Evolutionary conservation across 2,888 invertebrate genomes (phyloP), one percentile per base, ranked within the genome.

Genomic region (Calameuta idolon): DNA sequence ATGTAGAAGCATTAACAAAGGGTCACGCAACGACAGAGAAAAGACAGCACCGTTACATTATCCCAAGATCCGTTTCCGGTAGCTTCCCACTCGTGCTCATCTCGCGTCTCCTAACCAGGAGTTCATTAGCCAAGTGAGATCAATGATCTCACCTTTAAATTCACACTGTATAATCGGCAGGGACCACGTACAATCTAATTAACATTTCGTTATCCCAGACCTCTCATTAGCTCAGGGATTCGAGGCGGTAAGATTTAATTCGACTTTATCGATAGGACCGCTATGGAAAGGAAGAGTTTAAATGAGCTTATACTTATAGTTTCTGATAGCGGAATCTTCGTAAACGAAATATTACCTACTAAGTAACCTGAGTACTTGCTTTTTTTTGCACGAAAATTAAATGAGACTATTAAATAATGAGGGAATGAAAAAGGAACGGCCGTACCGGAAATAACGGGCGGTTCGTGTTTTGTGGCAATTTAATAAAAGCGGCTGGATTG

Each of bases 51-150:
- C 83, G 87, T 86, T 88, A 84, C 83, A 80, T 85, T 85, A 87
- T 86, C 87, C 85, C 82, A 73, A 85, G 87, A 88, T 87, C 86
- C 87, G 81, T 82, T 85, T 87, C 85, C 87, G 85, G 83, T 83
- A 78, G 76, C 69, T 76, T 80, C 81, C 82, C 73, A 15, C 73
- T 73, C 68, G 37, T 55, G 31, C 30, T 35, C 71, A 68, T 75
- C 37, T 11, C 81, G 15, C 79, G 75, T 75, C 40, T 77, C 79
- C 76, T 74, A 76, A 34, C 68, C 75, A 73, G 76, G 82, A 85
- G 85, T 86, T 87, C 87, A 85, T 87, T 85, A 87, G 82, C 87
- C 68, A 35, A 15, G 33, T 34, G 74, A 81, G 83, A 86, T 86
- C 84, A 82, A 79, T 82, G 84, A 81, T 83, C 82, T 79, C 81